Base-by-base conservation (phyloP, 2,888 invertebrate genomes). In the Ganaspis brasiliensis region DNA sequence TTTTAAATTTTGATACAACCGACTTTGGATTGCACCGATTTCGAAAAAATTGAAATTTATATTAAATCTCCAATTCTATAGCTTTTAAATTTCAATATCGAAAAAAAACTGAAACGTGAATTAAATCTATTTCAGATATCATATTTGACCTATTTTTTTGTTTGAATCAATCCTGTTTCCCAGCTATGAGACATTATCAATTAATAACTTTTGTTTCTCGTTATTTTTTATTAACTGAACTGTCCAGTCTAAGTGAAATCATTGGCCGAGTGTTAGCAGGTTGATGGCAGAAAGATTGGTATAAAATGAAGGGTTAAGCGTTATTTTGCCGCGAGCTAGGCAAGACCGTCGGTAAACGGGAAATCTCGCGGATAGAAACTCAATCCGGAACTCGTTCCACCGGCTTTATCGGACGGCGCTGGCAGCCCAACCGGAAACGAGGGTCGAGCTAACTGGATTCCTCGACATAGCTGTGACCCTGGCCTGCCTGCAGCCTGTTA, bases 381-480 rank as follows among this genome's bases (percentile, higher is more conserved):
- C 77, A 79, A 81, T 79, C 78, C 78, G 80, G 78, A 80, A 80
- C 78, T 78, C 73, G 80, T 80, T 80, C 49, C 80, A 78, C 78
- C 78, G 75, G 80, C 76, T 81, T 79, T 77, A 81, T 77, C 79
- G 74, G 77, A 73, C 72, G 75, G 78, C 76, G 73, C 75, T 79
- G 78, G 67, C 77, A 75, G 78, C 72, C 77, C 77, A 80, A 72
- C 81, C 79, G 81, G 81, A 81, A 81, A 79, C 79, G 78, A 55
- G 74, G 75, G 74, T 55, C 56, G 74, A 72, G 45, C 74, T 81
- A 81, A 81, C 81, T 78, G 78, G 79, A 79, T 79, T 79, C 81
- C 72, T 81, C 74, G 61, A 76, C 78, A 76, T 75, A 78, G 73
- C 73, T 78, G 77, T 78, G 55, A 52, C 52, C 52, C 52, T 52